phyloP scores from a whole-genome alignment of 2,797 vertebrate species.

The Yasuhikotakia modesta region DNA sequence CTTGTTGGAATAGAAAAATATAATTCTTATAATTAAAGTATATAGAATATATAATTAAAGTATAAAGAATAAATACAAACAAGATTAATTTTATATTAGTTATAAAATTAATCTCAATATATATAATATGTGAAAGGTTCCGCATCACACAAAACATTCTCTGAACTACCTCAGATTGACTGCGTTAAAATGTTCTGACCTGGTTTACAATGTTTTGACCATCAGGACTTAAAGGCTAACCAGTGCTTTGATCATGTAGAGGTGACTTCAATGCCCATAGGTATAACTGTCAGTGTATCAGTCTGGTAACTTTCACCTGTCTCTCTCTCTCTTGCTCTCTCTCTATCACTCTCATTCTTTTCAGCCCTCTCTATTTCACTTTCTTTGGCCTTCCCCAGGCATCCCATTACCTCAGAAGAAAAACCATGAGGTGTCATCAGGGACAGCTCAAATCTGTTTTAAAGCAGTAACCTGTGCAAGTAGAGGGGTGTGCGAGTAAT shows the following conservation, averaged over 20 bases:
- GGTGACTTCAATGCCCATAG: slow-evolving; percentile 17
- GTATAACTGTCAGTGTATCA: slow-evolving; percentile 25
- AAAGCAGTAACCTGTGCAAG: slow-evolving; percentile 28
- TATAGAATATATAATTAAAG: too few relatives aligned
- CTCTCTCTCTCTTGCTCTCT: background rate
- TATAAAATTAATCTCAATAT: too few relatives aligned
- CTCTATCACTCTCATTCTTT: slow-evolving; percentile 19
- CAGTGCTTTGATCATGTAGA: slow-evolving; percentile 20
- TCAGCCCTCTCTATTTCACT: background rate
- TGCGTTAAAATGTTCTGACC: background rate
- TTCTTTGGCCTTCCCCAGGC: slow-evolving; percentile 27
- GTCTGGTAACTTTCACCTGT: slow-evolving; percentile 12
- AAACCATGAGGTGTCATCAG: slow-evolving; percentile 45
- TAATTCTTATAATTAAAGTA: too few relatives aligned
- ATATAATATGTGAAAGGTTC: background rate
- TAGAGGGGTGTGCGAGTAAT: slow-evolving; percentile 22
- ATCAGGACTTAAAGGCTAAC: slow-evolving; percentile 9
- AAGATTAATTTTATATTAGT: background rate
- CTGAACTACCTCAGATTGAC: background rate
- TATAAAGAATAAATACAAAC: background rate
- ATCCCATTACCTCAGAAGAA: slow-evolving; percentile 46
- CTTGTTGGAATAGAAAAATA: background rate
- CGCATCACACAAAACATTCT: background rate
- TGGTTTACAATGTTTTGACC: slow-evolving; percentile 15
- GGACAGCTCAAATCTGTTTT: slow-evolving; percentile 46